Base-by-base conservation (phyloP, 2,797 vertebrate species). In the Alosa sapidissima region DNA sequence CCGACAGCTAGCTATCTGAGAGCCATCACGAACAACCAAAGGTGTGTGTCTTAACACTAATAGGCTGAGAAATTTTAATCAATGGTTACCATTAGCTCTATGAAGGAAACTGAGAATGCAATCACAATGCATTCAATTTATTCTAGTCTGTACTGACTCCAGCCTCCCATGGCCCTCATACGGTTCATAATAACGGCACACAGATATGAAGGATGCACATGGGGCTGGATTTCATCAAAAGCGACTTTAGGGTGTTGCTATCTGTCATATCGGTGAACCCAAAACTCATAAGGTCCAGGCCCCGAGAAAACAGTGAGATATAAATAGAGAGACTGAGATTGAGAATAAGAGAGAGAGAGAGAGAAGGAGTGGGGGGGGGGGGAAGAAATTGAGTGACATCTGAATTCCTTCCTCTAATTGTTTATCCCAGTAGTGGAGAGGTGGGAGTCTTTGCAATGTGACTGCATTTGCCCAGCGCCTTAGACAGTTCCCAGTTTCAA, bases 201-300 rank as follows among this genome's bases (percentile, higher is more conserved):
- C 33, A 75, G 33, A 10, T 28, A 65, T 75, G 33, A 45, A 36
- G 33, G 33, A 19, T 7, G 3, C 7, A 41, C 11, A 14, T 2
- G 68, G 5, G 33, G 16, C 68, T 19, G 68, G 68, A 75, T 75
- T 14, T 75, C 68, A 75, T 75, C 36, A 75, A 75, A 75, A 75
- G 68, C 5, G 13, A 75, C 68, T 41, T 36, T 14, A 4, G 11
- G 33, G 33, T 75, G 16, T 75, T 75, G 33, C 36, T 75, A 41
- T 45, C 36, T 41, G 13, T 72, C 33, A 41, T 41, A 28, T 16
- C 28, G 14, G 36, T 13, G 5, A 75, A 45, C 33, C 33, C 68
- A 16, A 36, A 72, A 72, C 68, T 72, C 68, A 72, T 72, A 19
- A 41, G 33, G 68, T 14, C 68, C 68, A 41, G 28, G 33, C 19